phyloP scores from a whole-genome alignment of 2,113 vertebrate genomes.

The Eurystomus gularis region DNA sequence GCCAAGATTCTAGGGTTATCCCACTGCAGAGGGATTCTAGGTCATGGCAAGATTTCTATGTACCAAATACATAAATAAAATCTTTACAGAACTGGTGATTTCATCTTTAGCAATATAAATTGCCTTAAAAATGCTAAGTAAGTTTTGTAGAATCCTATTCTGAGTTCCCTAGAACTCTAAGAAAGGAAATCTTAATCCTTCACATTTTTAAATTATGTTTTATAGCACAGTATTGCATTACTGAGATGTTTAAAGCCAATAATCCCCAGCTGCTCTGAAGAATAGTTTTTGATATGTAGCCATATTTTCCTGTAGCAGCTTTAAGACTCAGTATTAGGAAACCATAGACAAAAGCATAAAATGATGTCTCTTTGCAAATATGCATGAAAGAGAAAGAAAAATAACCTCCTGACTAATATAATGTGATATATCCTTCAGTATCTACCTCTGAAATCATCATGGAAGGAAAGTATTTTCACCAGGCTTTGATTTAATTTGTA shows the following conservation, averaged over 20 bases:
- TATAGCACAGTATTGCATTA: slow-evolving; percentile 40
- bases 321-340: background rate
- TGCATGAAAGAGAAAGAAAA: background rate
- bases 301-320: background rate
- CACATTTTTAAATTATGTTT: slow-evolving; percentile 45
- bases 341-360: background rate
- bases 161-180: background rate
- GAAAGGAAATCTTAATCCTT: slow-evolving; percentile 40
- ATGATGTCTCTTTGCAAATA: slow-evolving; percentile 1
- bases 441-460: background rate
- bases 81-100: background rate
- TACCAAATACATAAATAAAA: background rate
- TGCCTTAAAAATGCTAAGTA: background rate
- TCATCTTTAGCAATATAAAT: background rate
- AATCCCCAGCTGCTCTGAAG: slow-evolving; percentile 47
- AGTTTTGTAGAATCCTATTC: slow-evolving; percentile 28
- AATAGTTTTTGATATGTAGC: slow-evolving; percentile 25
- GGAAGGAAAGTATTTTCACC: background rate
- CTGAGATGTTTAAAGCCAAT: slow-evolving; percentile 40
- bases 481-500: slow-evolving; percentile 34
- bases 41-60: background rate
- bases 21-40: background rate
- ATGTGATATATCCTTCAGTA: background rate
- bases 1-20: background rate
- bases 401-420: background rate